Base-by-base conservation (phyloP, 2,888 invertebrate species). In the Halictus ligatus region DNA sequence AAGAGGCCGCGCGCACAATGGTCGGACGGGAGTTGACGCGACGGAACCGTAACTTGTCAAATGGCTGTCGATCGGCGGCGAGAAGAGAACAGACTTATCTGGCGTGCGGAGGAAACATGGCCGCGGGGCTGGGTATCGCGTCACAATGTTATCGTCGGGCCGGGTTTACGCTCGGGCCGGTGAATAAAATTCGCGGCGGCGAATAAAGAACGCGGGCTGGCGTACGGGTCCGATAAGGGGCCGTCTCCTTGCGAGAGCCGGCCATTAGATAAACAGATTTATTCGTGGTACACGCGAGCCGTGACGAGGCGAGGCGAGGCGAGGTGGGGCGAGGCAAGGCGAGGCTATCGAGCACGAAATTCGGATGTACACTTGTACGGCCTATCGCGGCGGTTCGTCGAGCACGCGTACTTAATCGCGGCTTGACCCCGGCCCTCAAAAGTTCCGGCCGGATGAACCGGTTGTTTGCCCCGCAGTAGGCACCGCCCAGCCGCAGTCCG, bases 111-210 rank as follows among this genome's bases (percentile, higher is more conserved):
- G 85, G 85, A 90, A 88, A 85, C 89, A 88, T 87, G 86, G 80
- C 81, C 83, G 64, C 78, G 77, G 77, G 48, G 40, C 46, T 54
- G 78, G 78, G 43, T 81, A 54, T 74, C 74, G 77, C 75, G 78
- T 76, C 83, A 85, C 86, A 88, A 90, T 87, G 89, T 88, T 89
- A 92, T 91, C 91, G 72, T 69, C 48, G 78, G 88, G 89, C 80
- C 80, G 87, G 84, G 87, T 88, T 90, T 89, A 88, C 88, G 84
- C 72, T 86, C 67, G 77, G 77, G 72, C 71, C 83, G 80, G 29
- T 79, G 86, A 86, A 87, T 86, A 83, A 86, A 87, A 87, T 74
- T 60, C 46, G 67, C 80, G 81, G 50, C 1, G 48, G 82, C 21
- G 81, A 80, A 84, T 84, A 84, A 87, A 86, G 87, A 85, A 84